phyloP scores from a whole-genome alignment of 2,113 vertebrate species.

The Tricholaema leucomelas region DNA sequence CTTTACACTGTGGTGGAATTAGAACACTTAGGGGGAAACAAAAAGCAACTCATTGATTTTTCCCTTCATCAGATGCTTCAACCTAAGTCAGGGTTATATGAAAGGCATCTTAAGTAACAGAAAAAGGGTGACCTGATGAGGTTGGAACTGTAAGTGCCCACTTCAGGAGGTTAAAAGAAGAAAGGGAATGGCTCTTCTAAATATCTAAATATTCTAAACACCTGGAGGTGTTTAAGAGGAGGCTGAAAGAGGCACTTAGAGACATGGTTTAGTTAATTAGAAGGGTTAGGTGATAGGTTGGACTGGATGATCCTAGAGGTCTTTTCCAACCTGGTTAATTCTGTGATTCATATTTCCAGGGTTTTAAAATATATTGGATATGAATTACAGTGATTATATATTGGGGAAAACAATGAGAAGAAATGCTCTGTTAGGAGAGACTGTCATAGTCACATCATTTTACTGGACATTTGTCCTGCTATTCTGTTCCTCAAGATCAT shows the following conservation, averaged over 20 bases:
- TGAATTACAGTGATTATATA: not conserved
- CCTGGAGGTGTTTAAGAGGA: no score
- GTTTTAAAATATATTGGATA: constrained; percentile 14
- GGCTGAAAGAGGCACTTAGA: no score
- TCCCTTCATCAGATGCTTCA: constrained; percentile 68
- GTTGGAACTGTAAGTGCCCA: constrained; percentile 41
- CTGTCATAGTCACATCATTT: not conserved
- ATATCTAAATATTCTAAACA: no score
- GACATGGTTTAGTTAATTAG: no score
- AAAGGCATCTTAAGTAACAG: constrained; percentile 66
- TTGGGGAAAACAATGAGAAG: not conserved
- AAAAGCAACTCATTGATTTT: constrained; percentile 54
- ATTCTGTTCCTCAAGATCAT: not conserved
- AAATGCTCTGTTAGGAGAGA: not conserved
- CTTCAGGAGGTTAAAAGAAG: constrained; percentile 28
- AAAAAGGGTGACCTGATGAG: constrained; percentile 52
- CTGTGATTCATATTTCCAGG: not conserved
- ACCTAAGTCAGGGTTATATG: constrained; percentile 49
- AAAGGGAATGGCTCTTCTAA: no score
- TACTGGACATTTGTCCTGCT: not conserved
- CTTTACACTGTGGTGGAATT: constrained; percentile 51
- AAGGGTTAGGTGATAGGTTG: no score
- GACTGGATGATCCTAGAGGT: no score
- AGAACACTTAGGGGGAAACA: constrained; percentile 55
- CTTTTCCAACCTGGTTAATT: no score